These are phyloP conservation scores for Hirundichthys speculiger DNA, from an alignment of 2,113 vertebrate genomes.

Conservation along the genomic window DNA sequence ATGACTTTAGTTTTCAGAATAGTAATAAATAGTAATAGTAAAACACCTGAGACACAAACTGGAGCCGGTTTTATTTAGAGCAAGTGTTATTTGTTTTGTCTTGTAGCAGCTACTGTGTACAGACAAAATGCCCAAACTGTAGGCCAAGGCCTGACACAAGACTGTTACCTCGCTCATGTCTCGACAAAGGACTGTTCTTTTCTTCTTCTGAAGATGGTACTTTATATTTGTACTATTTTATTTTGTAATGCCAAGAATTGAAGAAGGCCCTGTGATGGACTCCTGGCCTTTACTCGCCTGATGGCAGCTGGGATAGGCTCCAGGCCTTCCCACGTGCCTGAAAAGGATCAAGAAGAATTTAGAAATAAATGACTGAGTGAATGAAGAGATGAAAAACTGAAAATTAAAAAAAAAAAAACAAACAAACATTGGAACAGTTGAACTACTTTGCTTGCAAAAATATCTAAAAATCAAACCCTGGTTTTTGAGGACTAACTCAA, in stretches of 20 bases:
- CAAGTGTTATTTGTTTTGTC: constrained; percentile 33
- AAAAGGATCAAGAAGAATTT: no score
- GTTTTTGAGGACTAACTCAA: constrained; percentile 40
- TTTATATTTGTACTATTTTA: constrained; percentile 73
- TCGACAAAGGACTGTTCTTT: constrained; percentile 72
- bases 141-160: constrained; percentile 66
- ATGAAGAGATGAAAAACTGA: no score
- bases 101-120: constrained; percentile 50
- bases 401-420: no score
- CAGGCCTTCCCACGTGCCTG: no score
- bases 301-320: no score
- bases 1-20: neutral
- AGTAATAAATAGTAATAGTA: neutral
- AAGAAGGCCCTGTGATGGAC: constrained; percentile 4
- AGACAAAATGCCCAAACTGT: constrained; percentile 48
- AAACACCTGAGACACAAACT: constrained; percentile 15
- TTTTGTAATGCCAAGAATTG: constrained; percentile 64
- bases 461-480: constrained; percentile 21
- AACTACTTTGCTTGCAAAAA: no score
- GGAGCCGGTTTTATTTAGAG: constrained; percentile 17
- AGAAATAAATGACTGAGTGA: no score
- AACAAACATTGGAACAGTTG: no score
- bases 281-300: neutral
- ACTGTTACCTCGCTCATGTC: constrained; percentile 76
- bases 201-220: constrained; percentile 60